phyloP scores from a whole-genome alignment of 30 jellyfish, hydroid and myxozoan species.

The Phacellophora camtschatica region DNA sequence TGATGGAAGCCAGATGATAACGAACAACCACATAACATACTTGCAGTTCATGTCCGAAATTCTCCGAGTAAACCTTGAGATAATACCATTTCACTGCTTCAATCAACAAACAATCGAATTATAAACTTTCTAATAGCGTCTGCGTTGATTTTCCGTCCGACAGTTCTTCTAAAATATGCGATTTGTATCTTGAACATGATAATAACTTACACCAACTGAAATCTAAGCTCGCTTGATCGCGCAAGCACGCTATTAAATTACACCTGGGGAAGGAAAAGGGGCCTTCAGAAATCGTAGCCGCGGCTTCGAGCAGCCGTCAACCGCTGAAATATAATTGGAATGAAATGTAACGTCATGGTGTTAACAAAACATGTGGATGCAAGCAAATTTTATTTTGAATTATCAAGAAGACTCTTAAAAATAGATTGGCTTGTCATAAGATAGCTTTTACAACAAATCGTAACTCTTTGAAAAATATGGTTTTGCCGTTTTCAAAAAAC shows the following conservation, averaged over 20 bases:
- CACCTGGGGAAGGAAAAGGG: slow-evolving; percentile 76
- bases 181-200: slow-evolving; percentile 27
- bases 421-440: no score
- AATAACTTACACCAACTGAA: slow-evolving; percentile 16
- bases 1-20: slow-evolving; percentile 62
- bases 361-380: no score
- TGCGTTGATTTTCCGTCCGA: background rate
- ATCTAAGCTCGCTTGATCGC: slow-evolving; percentile 45
- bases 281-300: no score
- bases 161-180: background rate
- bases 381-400: no score
- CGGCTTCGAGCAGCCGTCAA: no score
- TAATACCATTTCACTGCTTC: slow-evolving; percentile 44
- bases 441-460: no score
- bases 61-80: background rate
- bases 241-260: slow-evolving; percentile 73
- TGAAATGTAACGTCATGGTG: no score
- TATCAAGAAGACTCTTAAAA: no score
- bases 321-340: no score
- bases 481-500: no score
- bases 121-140: background rate
- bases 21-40: slow-evolving; percentile 39
- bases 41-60: slow-evolving; percentile 28
- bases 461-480: no score
- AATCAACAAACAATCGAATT: background rate